Percentiles rank a stretch among this genome's conserved stretches.
Evolutionary conservation across 92 coral and sea anemone species (phyloP).

Genomic region (Siderastrea siderea): DNA sequence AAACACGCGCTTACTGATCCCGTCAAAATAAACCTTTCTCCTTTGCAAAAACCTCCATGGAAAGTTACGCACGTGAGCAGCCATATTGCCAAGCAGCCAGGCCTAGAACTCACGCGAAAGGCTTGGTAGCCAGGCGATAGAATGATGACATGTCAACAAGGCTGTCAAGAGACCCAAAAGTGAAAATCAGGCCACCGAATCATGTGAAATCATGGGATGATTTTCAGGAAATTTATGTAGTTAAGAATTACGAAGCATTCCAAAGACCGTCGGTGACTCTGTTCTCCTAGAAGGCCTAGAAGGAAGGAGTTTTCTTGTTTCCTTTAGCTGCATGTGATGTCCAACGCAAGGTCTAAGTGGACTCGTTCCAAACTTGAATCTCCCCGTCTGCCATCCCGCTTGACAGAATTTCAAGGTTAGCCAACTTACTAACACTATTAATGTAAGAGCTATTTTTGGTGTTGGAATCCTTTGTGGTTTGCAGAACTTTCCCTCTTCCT

Average conservation of each 20-base stretch:
- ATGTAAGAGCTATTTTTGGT: neutral
- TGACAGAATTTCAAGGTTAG: slow-evolving; percentile 89
- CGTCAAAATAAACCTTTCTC: slow-evolving; percentile 7
- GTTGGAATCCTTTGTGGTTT: neutral
- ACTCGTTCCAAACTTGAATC: slow-evolving; percentile 88
- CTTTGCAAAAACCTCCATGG: neutral
- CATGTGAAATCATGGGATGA: neutral
- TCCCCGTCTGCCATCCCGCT: slow-evolving; percentile 76
- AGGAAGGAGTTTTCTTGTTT: neutral
- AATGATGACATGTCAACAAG: slow-evolving; percentile 33
- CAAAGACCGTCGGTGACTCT: neutral
- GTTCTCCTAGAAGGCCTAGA: neutral
- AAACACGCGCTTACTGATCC: slow-evolving; percentile 62
- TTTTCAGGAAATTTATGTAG: neutral
- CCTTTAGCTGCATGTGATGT: slow-evolving; percentile 41
- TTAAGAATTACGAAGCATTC: neutral
- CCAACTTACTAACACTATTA: neutral
- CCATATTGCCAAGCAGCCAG: slow-evolving; percentile 69
- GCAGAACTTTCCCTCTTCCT: neutral
- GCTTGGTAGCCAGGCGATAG: slow-evolving; percentile 38
- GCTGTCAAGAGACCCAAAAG: neutral
- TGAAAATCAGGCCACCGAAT: neutral
- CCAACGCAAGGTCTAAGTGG: slow-evolving; percentile 80
- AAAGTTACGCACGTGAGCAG: slow-evolving; percentile 27
- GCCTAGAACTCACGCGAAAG: neutral